Percentiles rank a stretch among this genome's conserved stretches.
These are phyloP conservation scores for Pogoniulus pusillus DNA, from an alignment of 2,797 vertebrate species.

Conservation along the genomic window DNA sequence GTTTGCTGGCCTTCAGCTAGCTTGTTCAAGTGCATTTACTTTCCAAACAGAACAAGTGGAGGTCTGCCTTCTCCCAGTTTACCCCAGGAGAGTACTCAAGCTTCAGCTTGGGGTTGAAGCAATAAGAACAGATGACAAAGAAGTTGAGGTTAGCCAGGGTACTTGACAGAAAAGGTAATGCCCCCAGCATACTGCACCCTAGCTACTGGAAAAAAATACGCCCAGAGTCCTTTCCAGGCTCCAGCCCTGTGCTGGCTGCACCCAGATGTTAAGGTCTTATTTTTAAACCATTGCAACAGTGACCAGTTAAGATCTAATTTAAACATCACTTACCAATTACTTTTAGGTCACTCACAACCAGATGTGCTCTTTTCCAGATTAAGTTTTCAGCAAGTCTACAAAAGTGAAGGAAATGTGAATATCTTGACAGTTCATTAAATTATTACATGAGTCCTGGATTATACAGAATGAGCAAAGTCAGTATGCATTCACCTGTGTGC, in stretches of 20 bases:
- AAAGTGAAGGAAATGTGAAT: slow-evolving; percentile 82
- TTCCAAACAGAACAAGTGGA: neutral
- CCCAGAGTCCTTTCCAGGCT: neutral
- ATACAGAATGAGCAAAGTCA: neutral
- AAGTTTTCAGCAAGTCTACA: slow-evolving; percentile 78
- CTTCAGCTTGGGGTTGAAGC: neutral
- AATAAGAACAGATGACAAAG: neutral
- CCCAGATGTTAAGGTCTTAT: neutral
- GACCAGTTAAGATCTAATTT: neutral
- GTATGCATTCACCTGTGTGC: neutral
- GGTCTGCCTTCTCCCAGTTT: neutral
- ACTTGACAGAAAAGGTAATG: neutral
- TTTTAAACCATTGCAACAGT: neutral
- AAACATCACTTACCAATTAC: neutral
- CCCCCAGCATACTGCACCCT: fast-evolving
- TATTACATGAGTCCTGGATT: neutral
- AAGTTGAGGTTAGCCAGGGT: neutral
- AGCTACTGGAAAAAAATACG: fast-evolving
- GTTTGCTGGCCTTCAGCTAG: neutral
- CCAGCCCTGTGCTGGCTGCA: neutral
- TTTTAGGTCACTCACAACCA: slow-evolving; percentile 79
- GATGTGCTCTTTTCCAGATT: slow-evolving; percentile 76
- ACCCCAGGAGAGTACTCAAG: neutral
- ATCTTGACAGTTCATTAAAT: neutral
- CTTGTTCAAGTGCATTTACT: neutral